phyloP scores from a whole-genome alignment of 2,113 vertebrate species.

The Tinamus guttatus region DNA sequence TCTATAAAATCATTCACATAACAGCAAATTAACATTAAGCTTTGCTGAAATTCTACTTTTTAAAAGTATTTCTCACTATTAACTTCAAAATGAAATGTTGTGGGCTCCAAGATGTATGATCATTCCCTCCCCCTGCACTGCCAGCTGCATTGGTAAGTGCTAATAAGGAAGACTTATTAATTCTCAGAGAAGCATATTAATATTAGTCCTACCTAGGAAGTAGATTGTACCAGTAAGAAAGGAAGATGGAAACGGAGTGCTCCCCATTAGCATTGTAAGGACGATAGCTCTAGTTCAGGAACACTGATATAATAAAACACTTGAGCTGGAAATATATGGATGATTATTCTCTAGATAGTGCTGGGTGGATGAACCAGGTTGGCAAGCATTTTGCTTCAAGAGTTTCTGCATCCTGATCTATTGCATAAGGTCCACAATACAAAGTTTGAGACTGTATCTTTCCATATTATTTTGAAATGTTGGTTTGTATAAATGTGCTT shows the following conservation, averaged over 20 bases:
- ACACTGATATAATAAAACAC: background rate
- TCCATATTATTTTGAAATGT: background rate
- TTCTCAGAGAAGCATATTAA: background rate
- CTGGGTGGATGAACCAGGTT: accelerated
- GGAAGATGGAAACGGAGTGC: background rate
- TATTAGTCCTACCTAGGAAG: background rate
- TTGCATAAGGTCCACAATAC: accelerated
- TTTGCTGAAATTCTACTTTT: background rate
- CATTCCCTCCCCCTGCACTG: background rate
- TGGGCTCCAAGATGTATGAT: background rate
- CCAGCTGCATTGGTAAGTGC: background rate
- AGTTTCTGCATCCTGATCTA: background rate
- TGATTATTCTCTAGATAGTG: background rate
- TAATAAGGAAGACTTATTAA: background rate
- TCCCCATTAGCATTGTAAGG: background rate
- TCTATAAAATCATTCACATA: background rate
- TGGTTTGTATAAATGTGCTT: background rate
- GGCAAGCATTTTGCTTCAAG: background rate
- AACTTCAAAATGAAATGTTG: background rate
- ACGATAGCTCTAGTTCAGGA: background rate
- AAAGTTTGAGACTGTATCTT: background rate
- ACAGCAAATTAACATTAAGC: background rate
- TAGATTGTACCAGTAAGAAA: background rate
- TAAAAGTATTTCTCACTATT: background rate
- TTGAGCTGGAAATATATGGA: background rate